Conservation (phyloP, 2,888 invertebrate genomes). For the Panorpa germanica region DNA sequence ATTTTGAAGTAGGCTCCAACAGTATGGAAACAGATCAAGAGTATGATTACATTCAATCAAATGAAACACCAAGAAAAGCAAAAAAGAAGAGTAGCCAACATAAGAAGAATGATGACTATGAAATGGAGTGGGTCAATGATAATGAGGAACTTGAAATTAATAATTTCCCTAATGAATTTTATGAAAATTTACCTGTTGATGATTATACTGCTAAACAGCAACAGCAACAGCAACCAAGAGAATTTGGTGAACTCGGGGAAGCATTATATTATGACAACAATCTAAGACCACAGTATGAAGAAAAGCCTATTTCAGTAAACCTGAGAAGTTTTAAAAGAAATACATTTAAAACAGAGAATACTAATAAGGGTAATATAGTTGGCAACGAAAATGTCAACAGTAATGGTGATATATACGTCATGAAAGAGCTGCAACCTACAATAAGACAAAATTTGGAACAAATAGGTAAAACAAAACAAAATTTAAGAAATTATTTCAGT, state of each 20-base stretch:
- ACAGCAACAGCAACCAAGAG: not conserved
- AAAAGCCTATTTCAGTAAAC: too few species aligned
- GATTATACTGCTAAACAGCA: constrained; percentile 2
- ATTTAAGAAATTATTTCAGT: constrained; percentile 10
- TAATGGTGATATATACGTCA: constrained; percentile 8
- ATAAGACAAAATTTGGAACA: constrained; percentile 10
- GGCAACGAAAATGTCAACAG: not conserved
- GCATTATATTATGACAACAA: not conserved
- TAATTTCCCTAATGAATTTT: constrained; percentile 7
- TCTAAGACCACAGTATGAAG: too few species aligned
- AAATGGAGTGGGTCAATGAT: not conserved
- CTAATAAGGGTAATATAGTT: constrained; percentile 1
- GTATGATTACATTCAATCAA: constrained; percentile 11
- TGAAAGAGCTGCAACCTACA: constrained; percentile 11
- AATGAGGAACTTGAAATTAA: constrained; percentile 1
- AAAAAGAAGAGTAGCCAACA: not conserved
- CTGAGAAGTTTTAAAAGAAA: constrained; percentile 7
- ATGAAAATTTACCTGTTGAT: constrained; percentile 8
- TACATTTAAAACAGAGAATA: not conserved
- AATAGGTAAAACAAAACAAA: constrained; percentile 8
- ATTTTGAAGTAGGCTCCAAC: constrained; percentile 11
- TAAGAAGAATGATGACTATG: not conserved
- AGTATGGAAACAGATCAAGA: constrained; percentile 6
- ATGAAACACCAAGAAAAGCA: constrained; percentile 2
- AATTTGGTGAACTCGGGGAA: not conserved